Evolutionary conservation across 1,140 invertebrate genomes (phyloP).

Genomic region (Formica selysi): DNA sequence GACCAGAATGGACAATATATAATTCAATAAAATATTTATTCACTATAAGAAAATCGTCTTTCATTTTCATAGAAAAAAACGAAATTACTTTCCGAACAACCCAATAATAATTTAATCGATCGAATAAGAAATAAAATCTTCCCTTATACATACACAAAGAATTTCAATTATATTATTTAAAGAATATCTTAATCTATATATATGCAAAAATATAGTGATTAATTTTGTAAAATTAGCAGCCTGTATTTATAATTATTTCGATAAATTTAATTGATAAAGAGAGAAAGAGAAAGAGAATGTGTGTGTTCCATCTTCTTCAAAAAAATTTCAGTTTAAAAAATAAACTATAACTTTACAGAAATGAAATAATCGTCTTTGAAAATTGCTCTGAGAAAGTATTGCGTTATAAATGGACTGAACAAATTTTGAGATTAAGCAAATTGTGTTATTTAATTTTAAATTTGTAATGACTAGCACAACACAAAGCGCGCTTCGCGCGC

Average conservation of each 20-base stretch:
- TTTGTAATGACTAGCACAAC: no score
- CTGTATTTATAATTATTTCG: not conserved
- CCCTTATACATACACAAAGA: not conserved
- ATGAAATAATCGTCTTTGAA: not conserved
- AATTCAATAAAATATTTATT: no score
- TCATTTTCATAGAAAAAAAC: no score
- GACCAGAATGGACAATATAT: no score
- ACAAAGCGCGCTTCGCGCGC: no score
- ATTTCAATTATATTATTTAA: not conserved
- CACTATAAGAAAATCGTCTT: no score
- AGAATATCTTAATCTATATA: not conserved
- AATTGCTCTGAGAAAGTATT: not conserved
- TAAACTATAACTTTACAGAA: not conserved
- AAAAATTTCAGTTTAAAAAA: not conserved
- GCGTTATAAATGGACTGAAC: not conserved
- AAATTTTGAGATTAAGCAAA: constrained; percentile 1
- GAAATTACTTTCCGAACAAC: no score
- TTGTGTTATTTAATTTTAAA: constrained; percentile 2
- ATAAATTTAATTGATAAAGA: no score
- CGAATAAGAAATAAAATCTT: not conserved
- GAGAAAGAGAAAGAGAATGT: no score
- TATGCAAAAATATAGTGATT: not conserved
- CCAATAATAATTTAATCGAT: not conserved
- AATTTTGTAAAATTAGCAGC: not conserved
- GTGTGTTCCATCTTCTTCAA: no score